Percentiles rank a stretch among this genome's conserved stretches.
Evolutionary conservation across 2,113 vertebrate species (phyloP).

Genomic region (Dasyurus viverrinus): DNA sequence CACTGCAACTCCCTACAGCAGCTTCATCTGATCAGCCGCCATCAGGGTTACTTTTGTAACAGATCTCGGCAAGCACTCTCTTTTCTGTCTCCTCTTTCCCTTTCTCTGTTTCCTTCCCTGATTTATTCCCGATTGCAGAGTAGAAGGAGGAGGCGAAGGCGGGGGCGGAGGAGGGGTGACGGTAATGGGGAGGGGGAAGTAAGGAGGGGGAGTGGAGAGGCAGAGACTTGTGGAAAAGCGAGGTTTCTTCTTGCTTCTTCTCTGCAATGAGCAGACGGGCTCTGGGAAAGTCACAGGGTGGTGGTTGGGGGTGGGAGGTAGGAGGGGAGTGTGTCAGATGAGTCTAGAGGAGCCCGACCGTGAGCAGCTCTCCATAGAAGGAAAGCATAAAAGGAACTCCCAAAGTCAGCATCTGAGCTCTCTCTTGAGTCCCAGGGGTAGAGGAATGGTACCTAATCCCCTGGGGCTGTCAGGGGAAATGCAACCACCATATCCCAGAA

Average conservation of each 20-base stretch:
- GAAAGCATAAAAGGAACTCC: slow-evolving; percentile 72
- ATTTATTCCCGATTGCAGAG: slow-evolving; percentile 82
- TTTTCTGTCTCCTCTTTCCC: slow-evolving; percentile 8
- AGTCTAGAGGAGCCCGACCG: slow-evolving; percentile 61
- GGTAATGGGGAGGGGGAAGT: slow-evolving; percentile 58
- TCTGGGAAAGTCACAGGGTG: slow-evolving; percentile 51
- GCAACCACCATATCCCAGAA: not conserved
- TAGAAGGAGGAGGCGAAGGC: slow-evolving; percentile 61
- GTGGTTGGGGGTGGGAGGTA: slow-evolving; percentile 60
- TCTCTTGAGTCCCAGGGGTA: slow-evolving; percentile 51
- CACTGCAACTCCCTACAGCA: slow-evolving; percentile 81
- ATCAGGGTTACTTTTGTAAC: slow-evolving; percentile 89
- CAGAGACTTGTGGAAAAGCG: slow-evolving; percentile 49
- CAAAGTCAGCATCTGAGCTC: slow-evolving; percentile 57
- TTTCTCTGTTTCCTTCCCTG: slow-evolving; percentile 71
- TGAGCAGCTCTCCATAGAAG: slow-evolving; percentile 75
- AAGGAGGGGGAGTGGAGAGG: slow-evolving; percentile 54
- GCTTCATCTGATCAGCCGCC: slow-evolving; percentile 88
- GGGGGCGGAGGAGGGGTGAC: slow-evolving; percentile 63
- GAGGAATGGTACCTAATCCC: not conserved
- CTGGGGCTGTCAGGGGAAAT: slow-evolving; percentile 36
- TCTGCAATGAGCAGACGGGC: not conserved
- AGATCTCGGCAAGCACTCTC: slow-evolving; percentile 80
- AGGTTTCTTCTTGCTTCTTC: slow-evolving; percentile 56
- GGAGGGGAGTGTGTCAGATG: slow-evolving; percentile 67